Evolutionary conservation across 2,113 vertebrate species (phyloP), one percentile per base, ranked within the genome.

Genomic region (Zapornia atra): DNA sequence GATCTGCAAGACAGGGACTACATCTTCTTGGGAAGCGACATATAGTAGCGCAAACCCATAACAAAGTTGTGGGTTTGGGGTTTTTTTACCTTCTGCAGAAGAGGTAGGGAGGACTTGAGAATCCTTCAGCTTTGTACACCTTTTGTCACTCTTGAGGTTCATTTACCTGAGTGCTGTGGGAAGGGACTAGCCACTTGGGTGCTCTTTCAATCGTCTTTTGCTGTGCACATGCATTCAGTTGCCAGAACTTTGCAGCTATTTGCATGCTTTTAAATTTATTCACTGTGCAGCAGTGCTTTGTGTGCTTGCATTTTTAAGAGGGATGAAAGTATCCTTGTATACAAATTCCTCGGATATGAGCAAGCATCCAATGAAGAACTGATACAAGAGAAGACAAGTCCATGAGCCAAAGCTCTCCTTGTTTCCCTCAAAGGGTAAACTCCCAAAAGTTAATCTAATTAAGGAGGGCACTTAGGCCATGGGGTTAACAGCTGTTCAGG

Each of bases 391-490:
- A 89, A 79, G 56, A 66, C n/a, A 70, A 85, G 26, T 59, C 56
- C 84, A 80, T 50, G 44, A 92, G 68, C 36, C 64, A 92, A 81
- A 88, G 26, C 68, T 78, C 11, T 78, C 19, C 0, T 17, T 26
- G 26, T 25, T 65, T 63, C 33, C 54, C 76, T 60, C 56, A 64
- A 81, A 86, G 89, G 40, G 16, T 8, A 68, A 34, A 9, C 50
- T 94, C 91, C 80, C 89, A 42, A 86, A 91, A 94, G 54, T 81
- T 95, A 75, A 79, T 56, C 70, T 88, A 97, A 96, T 95, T 95
- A 88, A 59, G 79, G 57, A 91, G 71, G 78, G 54, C 82, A 53
- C 50, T 40, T 59, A 88, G 80, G 80, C 64, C 51, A 4, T 44
- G 72, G 65, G 72, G 90, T 82, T 91, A 95, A 92, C 96, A 96